phyloP scores from a whole-genome alignment of 2,888 invertebrate species.

The Drosophila borealis region DNA sequence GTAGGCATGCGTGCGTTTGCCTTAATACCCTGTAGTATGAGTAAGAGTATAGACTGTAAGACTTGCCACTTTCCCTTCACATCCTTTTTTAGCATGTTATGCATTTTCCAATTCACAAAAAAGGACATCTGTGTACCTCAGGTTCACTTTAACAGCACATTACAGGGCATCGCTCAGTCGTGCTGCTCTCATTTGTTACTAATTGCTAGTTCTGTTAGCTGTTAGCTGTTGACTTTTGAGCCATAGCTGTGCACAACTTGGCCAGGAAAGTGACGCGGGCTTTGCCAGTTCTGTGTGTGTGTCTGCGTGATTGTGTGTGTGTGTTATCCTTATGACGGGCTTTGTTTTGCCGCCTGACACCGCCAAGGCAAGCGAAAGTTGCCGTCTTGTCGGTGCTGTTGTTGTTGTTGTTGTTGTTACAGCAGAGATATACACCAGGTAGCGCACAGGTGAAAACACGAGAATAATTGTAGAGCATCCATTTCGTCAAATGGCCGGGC shows the following conservation, averaged over 20 bases:
- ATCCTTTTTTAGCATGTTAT: too few species aligned
- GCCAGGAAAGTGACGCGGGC: constrained; percentile 12
- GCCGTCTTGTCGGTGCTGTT: neutral
- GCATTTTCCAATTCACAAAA: too few species aligned
- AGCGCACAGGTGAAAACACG: neutral
- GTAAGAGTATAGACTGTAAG: neutral
- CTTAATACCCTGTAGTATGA: constrained; percentile 7
- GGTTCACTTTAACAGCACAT: neutral
- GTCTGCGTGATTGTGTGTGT: neutral
- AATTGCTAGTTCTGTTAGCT: constrained; percentile 20
- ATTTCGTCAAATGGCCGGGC: neutral
- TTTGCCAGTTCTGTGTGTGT: neutral
- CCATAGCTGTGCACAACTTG: constrained; percentile 9
- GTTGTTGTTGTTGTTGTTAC: neutral
- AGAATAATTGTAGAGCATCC: constrained; percentile 8
- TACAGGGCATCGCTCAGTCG: constrained; percentile 9
- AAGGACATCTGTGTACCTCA: too few species aligned
- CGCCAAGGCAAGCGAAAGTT: constrained; percentile 20
- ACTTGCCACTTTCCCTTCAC: neutral
- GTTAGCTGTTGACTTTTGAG: constrained; percentile 27
- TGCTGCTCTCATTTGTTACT: neutral
- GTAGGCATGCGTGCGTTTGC: neutral
- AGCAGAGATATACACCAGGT: neutral
- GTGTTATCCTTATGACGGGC: constrained; percentile 24
- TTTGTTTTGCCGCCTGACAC: constrained; percentile 7